A percentile compares a stretch with the other conserved stretches of the same genome.
Evolutionary conservation across 2,113 vertebrate species (phyloP).

Genomic region (Pollimyrus isidori): DNA sequence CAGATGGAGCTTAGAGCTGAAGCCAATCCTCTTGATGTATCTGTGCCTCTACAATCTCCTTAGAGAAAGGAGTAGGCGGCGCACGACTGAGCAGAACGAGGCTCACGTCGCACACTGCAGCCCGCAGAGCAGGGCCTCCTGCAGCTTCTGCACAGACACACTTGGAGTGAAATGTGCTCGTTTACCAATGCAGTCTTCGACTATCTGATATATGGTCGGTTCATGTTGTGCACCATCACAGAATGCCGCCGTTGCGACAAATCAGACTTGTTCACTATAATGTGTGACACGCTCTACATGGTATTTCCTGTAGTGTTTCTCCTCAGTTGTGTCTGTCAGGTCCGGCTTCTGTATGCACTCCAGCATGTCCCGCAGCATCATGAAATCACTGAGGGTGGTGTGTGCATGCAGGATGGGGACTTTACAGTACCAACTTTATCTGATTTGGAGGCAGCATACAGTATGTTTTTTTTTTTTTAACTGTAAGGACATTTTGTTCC

Average conservation of each 20-base stretch:
- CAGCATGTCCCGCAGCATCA: constrained; percentile 92
- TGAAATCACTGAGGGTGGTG: constrained; percentile 72
- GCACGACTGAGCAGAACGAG: neutral
- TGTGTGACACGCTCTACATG: constrained; percentile 88
- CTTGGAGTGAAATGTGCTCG: neutral
- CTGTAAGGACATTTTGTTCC: neutral
- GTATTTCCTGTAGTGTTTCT: constrained; percentile 91
- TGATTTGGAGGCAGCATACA: neutral
- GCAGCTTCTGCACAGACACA: neutral
- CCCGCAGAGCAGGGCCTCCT: neutral
- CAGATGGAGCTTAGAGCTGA: neutral
- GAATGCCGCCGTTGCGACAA: neutral
- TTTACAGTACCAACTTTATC: neutral
- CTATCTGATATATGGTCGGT: neutral
- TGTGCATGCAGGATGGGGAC: neutral
- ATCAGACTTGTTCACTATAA: neutral
- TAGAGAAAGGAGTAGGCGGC: neutral
- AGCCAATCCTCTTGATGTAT: neutral
- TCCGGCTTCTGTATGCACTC: constrained; percentile 95
- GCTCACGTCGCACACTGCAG: neutral
- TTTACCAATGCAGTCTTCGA: neutral
- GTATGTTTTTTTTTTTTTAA: constrained; percentile 19
- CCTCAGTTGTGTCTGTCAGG: constrained; percentile 84
- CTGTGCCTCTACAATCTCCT: neutral
- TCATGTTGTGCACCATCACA: neutral